phyloP scores from a whole-genome alignment of 37 sponge, comb jelly and placozoan genomes.

The Sycon ciliatum region DNA sequence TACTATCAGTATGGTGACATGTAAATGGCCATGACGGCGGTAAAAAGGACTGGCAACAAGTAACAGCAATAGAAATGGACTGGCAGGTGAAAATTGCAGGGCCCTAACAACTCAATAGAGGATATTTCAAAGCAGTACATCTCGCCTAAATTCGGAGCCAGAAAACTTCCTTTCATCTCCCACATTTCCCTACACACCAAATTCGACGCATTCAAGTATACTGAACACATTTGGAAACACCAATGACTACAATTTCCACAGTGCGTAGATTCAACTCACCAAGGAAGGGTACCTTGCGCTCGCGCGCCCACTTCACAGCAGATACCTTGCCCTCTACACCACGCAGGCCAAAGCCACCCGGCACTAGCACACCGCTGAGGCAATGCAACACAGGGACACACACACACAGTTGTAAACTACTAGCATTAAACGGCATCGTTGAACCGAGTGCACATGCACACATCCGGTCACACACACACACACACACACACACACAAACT shows the following conservation, averaged over 20 bases:
- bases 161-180: no score
- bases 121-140: no score
- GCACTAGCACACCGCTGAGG: conserved; percentile 65
- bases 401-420: background rate
- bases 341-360: conserved; percentile 80
- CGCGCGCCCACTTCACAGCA: conserved; percentile 63
- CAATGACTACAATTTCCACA: background rate
- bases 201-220: no score
- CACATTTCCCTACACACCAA: no score
- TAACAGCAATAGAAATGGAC: no score
- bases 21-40: no score
- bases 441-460: background rate
- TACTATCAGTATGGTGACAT: no score
- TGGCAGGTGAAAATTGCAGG: no score
- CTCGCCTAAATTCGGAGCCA: no score
- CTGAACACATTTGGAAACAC: no score
- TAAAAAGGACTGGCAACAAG: no score
- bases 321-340: conserved; percentile 79
- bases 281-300: conserved; percentile 38
- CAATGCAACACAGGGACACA: background rate
- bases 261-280: conserved; percentile 24
- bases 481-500: background rate
- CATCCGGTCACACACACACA: background rate
- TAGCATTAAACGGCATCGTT: background rate
- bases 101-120: no score